Evolutionary conservation across 2,797 vertebrate genomes (phyloP).

Genomic region (Cercopithecus petaurista): DNA sequence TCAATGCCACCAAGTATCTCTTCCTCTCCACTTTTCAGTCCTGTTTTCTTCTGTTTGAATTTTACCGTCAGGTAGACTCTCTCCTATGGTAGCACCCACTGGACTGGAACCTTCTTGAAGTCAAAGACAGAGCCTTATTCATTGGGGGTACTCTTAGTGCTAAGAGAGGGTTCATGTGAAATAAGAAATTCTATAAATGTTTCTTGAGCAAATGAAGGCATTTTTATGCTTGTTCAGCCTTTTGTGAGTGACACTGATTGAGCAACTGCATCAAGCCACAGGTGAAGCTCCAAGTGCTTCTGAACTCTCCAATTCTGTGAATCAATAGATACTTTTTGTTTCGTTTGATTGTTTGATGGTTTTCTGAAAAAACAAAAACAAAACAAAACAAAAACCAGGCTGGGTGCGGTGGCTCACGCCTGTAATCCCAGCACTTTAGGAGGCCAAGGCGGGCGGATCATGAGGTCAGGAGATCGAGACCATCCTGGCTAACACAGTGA

Average conservation of each 20-base stretch:
- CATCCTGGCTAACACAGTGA: too few species aligned
- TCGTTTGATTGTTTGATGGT: neutral
- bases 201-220: neutral
- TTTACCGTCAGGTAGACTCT: neutral
- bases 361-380: neutral
- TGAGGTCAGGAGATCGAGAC: too few species aligned
- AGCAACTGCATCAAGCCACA: neutral
- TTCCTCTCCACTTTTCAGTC: neutral
- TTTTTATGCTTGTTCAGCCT: neutral
- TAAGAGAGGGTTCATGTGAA: neutral
- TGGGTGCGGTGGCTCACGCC: rapidly evolving
- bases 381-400: too few species aligned
- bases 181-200: neutral
- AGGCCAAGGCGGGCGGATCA: too few species aligned
- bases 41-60: neutral
- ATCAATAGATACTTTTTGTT: neutral
- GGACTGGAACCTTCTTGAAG: neutral
- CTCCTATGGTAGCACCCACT: neutral
- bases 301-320: neutral
- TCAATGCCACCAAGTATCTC: rapidly evolving
- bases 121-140: neutral
- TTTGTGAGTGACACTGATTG: neutral
- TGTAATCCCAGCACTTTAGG: too few species aligned
- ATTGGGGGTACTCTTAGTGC: neutral
- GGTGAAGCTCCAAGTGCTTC: neutral